Evolutionary conservation across 2,797 vertebrate genomes (phyloP).

Genomic region (Lerista edwardsae): DNA sequence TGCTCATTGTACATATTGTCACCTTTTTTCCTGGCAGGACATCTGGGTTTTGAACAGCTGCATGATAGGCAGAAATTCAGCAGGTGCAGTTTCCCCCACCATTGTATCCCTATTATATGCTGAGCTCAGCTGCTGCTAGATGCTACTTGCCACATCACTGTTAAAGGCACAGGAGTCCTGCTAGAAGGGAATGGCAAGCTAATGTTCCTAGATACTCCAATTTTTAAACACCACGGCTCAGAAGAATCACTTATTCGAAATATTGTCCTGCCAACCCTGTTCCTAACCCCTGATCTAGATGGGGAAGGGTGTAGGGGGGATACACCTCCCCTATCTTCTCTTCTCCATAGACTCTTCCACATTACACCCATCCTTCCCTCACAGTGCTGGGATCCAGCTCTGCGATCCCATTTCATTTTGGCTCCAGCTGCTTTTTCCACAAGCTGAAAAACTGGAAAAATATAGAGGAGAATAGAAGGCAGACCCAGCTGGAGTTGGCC

Average conservation of each 20-base stretch:
- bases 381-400: not conserved
- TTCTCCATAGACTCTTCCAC: not conserved
- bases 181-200: not conserved
- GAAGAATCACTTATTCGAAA: not conserved
- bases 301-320: not conserved
- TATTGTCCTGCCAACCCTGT: not conserved
- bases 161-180: not conserved
- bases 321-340: not conserved
- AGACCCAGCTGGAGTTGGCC: slow-evolving; percentile 21
- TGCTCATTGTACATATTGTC: too few relatives aligned
- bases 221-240: not conserved
- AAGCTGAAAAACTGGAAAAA: slow-evolving; percentile 18
- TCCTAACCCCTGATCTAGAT: not conserved
- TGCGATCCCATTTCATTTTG: slow-evolving; percentile 2
- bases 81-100: not conserved
- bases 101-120: not conserved
- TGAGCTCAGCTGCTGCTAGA: not conserved
- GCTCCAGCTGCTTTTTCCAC: slow-evolving; percentile 5
- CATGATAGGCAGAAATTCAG: not conserved
- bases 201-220: not conserved
- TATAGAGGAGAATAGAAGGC: not conserved
- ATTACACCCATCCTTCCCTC: not conserved
- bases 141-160: not conserved
- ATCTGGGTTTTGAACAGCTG: too few relatives aligned
- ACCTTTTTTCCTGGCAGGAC: too few relatives aligned